phyloP scores from a whole-genome alignment of 1,140 invertebrate genomes.

The Samia ricini region DNA sequence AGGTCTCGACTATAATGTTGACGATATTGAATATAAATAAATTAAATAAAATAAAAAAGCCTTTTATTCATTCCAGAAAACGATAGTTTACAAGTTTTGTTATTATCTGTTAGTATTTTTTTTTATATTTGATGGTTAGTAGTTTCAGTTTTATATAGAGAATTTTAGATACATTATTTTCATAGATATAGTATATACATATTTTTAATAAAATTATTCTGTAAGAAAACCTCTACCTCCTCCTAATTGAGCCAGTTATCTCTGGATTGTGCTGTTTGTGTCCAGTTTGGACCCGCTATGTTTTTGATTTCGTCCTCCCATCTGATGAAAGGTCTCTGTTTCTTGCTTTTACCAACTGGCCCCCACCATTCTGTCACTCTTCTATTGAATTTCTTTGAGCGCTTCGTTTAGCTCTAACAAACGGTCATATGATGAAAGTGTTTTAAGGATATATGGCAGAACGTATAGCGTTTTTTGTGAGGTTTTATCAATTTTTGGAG shows the following conservation, averaged over 20 bases:
- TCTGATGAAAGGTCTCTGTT: constrained; percentile 17
- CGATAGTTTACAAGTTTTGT: neutral
- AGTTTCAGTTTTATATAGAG: neutral
- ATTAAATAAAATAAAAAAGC: constrained; percentile 1
- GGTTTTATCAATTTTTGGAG: too few species aligned
- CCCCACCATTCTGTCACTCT: constrained; percentile 1
- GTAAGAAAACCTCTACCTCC: neutral
- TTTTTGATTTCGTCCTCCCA: constrained; percentile 25
- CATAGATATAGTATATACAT: neutral
- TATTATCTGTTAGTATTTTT: neutral
- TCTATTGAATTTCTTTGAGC: too few species aligned
- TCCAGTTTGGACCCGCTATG: constrained; percentile 22
- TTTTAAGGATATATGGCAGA: too few species aligned
- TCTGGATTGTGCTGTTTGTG: constrained; percentile 16
- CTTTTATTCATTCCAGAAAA: neutral
- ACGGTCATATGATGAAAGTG: too few species aligned
- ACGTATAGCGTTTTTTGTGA: too few species aligned
- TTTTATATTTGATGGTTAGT: neutral
- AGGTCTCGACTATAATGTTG: too few species aligned
- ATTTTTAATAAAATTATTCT: neutral
- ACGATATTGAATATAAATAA: too few species aligned
- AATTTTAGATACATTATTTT: neutral
- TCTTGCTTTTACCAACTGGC: constrained; percentile 4
- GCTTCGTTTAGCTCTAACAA: too few species aligned
- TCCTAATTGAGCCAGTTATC: neutral